Conservation (phyloP, 2,888 invertebrate species). For the Cephus pulcher region DNA sequence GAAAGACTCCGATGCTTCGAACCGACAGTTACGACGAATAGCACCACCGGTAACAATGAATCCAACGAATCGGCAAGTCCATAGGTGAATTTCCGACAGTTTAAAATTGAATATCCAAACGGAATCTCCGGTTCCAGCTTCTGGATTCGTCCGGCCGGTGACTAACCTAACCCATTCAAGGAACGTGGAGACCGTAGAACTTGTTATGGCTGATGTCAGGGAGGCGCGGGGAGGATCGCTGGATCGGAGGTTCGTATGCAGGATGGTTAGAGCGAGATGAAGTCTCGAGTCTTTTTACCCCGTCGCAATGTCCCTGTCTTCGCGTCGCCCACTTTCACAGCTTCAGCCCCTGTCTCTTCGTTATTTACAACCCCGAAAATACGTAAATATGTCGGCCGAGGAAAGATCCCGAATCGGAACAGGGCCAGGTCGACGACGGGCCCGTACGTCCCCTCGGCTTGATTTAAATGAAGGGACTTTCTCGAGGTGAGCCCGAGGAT, state of each 20-base stretch:
- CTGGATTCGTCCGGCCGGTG: background rate
- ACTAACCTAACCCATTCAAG: background rate
- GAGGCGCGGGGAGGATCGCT: background rate
- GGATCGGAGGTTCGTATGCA: background rate
- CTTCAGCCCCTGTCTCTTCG: constrained; percentile 2
- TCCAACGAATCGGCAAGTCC: background rate
- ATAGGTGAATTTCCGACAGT: background rate
- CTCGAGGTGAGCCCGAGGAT: background rate
- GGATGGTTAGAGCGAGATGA: background rate
- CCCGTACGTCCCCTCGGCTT: constrained; percentile 2
- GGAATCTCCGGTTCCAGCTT: background rate
- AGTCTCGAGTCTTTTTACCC: background rate
- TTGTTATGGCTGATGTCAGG: background rate
- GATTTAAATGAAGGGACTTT: background rate
- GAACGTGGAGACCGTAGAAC: background rate
- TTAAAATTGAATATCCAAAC: background rate
- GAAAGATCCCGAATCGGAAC: constrained; percentile 8
- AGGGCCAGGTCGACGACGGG: constrained; percentile 1
- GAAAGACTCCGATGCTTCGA: constrained; percentile 18
- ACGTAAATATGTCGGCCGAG: constrained; percentile 18
- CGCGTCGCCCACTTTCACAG: background rate
- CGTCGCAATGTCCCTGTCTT: background rate
- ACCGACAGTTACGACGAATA: background rate
- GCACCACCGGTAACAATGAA: background rate
- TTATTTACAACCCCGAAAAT: constrained; percentile 15